These are phyloP conservation scores for Python bivittatus DNA, from an alignment of 2,113 vertebrate genomes.

Conservation along the genomic window DNA sequence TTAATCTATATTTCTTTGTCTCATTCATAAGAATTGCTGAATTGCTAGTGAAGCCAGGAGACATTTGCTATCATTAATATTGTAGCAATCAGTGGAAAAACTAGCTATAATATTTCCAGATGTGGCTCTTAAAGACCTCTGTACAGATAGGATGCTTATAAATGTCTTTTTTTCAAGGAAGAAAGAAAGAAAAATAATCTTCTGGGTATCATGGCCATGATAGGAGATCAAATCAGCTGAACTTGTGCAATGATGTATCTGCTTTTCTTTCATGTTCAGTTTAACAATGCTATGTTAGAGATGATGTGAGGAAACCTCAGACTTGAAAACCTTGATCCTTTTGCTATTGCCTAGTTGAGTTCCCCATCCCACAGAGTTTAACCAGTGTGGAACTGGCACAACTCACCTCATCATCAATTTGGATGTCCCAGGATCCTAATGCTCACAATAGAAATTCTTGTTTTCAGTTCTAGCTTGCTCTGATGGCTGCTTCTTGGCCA, in stretches of 20 bases:
- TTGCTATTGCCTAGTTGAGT: not conserved
- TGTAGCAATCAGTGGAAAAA: conserved; percentile 32
- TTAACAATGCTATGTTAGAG: not conserved
- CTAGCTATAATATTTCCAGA: conserved; percentile 49
- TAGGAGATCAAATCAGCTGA: not conserved
- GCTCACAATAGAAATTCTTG: not conserved
- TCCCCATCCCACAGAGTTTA: not conserved
- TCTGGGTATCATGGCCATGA: not conserved
- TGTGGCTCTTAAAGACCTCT: conserved; percentile 45
- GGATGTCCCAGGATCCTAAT: not conserved
- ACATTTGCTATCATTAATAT: conserved; percentile 40
- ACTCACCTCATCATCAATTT: not conserved
- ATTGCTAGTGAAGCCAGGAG: conserved; percentile 49
- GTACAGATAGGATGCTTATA: conserved; percentile 3
- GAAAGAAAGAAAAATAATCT: conserved; percentile 30
- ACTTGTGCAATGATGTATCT: not conserved
- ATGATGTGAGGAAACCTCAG: not conserved
- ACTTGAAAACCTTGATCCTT: not conserved
- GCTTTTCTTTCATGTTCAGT: not conserved
- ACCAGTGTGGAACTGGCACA: not conserved
- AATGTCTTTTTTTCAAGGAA: not conserved
- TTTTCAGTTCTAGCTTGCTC: not conserved
- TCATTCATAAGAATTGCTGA: conserved; percentile 30
- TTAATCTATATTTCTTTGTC: conserved; percentile 40
- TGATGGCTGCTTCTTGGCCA: not conserved